phyloP scores from a whole-genome alignment of 2,113 vertebrate genomes.

The Mesoclemmys tuberculata region DNA sequence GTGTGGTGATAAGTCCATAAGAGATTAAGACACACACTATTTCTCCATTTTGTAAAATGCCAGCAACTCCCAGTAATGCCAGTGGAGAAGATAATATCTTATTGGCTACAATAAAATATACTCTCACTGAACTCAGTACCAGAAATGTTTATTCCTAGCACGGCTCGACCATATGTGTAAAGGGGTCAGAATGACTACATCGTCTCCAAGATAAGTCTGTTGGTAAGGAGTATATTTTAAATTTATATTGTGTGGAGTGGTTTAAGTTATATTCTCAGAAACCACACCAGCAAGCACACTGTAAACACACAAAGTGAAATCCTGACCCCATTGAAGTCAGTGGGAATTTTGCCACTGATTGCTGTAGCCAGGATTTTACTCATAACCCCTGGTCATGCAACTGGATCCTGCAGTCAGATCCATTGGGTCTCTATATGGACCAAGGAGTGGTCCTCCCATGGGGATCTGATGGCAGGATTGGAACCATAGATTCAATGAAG shows the following conservation, averaged over 20 bases:
- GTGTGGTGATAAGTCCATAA: conserved; percentile 20
- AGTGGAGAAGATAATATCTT: conserved; percentile 45
- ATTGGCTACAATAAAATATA: conserved; percentile 29
- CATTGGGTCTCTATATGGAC: neutral
- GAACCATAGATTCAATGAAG: neutral
- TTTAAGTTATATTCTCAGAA: conserved; percentile 25
- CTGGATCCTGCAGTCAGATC: neutral
- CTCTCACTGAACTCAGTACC: conserved; percentile 48
- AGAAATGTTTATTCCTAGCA: conserved; percentile 53
- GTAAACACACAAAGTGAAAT: neutral
- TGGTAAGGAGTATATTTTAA: neutral
- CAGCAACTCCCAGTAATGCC: conserved; percentile 18
- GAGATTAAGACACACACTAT: conserved; percentile 25
- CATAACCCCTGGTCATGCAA: neutral
- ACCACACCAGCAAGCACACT: neutral
- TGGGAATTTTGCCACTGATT: neutral
- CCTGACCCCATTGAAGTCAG: neutral
- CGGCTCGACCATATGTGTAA: conserved; percentile 32
- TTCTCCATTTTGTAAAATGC: conserved; percentile 50
- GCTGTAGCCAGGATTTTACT: neutral
- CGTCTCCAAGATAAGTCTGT: conserved; percentile 29
- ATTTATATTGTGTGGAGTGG: neutral
- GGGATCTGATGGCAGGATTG: neutral
- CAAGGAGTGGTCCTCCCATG: neutral
- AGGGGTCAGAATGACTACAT: conserved; percentile 21